Evolutionary conservation across 2,113 vertebrate genomes (phyloP).

Genomic region (Phasianus colchicus): DNA sequence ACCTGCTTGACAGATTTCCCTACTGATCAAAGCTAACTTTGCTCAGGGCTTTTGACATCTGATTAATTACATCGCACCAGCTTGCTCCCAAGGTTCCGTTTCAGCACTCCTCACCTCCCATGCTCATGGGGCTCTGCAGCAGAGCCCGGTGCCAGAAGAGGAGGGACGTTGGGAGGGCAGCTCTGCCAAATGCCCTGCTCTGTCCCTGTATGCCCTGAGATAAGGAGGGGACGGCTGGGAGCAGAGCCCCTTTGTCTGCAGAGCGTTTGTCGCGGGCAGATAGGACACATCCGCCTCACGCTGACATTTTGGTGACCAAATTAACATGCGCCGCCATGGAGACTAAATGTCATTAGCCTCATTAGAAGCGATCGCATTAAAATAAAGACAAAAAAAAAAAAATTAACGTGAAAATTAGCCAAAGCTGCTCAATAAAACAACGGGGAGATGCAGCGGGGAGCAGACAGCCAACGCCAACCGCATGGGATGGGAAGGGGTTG

Average conservation of each 20-base stretch:
- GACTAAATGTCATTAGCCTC: constrained; percentile 84
- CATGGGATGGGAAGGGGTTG: background rate
- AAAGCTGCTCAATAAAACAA: constrained; percentile 55
- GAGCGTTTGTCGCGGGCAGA: constrained; percentile 67
- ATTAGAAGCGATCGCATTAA: constrained; percentile 77
- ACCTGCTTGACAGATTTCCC: constrained; percentile 21
- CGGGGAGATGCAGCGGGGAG: background rate
- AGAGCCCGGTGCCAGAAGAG: background rate
- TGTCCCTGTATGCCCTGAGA: constrained; percentile 39
- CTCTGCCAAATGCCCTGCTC: constrained; percentile 6
- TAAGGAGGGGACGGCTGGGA: constrained; percentile 25
- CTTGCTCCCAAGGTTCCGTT: background rate
- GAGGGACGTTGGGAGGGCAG: background rate
- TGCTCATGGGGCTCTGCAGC: background rate
- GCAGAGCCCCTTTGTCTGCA: constrained; percentile 57
- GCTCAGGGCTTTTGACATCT: constrained; percentile 47
- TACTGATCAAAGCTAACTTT: constrained; percentile 26
- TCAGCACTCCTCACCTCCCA: background rate
- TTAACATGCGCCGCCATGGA: constrained; percentile 76
- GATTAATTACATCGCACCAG: constrained; percentile 14
- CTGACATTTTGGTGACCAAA: constrained; percentile 80
- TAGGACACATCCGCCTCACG: constrained; percentile 60
- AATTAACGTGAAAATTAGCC: constrained; percentile 72
- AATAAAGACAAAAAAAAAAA: constrained; percentile 68
- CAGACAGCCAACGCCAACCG: background rate